Base-by-base conservation (phyloP, 2,888 invertebrate genomes). In the Nymphalis urticae region DNA sequence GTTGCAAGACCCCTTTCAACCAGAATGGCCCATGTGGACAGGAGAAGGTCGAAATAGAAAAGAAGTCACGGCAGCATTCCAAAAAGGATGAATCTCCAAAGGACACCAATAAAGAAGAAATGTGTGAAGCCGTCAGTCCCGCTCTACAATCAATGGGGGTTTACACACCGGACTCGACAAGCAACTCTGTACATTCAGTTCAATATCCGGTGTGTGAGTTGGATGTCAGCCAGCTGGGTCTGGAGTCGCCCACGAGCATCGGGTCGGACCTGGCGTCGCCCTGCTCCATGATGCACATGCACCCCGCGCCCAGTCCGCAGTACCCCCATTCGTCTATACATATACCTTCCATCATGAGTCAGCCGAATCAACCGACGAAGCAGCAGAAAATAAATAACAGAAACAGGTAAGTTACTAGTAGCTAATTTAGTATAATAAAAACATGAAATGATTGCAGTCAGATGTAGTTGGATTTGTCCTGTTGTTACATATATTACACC, bases 221-320 rank as follows among this genome's bases (percentile, higher is more conserved):
- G 71, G 97, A 97, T 83, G 97, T 97, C 1, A 95, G 95, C 68
- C 97, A 97, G 81, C 86, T 97, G 69, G 97, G 97, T 0, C 89
- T 98, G 73, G 98, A 98, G 83, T 97, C 98, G 0, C 97, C 98
- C 0, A 96, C 97, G 0, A 97, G 97, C 53, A 97, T 98, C 75
- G 96, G 97, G 1, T 97, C 96, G 60, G 97, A 98, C 84, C 94
- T 97, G 87, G 95, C 96, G 10, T 95, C 95, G 0, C 97, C 97
- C 69, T 97, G 96, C 80, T 95, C 96, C n/a, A 95, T 96, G 93
- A 85, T 92, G 87, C 92, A 92, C 74, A 90, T 92, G 92, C 92
- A 93, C 76, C 86, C 91, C 1, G 86, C 87, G 17, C 89, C 90
- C 42, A 88, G 87, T 50, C 92, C 96, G 70, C 95, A 96, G 81